These are phyloP conservation scores for Cylloceria caligata DNA, from an alignment of 2,888 invertebrate species.

Conservation along the genomic window DNA sequence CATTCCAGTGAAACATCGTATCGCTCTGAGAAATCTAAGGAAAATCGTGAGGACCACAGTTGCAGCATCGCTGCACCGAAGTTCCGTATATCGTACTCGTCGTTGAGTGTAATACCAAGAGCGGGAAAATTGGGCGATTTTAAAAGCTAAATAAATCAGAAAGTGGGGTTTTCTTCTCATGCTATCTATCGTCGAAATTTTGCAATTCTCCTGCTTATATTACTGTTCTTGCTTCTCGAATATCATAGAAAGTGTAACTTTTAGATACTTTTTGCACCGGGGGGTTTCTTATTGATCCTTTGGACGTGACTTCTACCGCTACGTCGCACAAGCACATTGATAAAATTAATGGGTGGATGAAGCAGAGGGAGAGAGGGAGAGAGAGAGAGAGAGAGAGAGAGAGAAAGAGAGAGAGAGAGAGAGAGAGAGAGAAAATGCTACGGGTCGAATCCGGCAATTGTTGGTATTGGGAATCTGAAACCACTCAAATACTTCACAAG, in stretches of 20 bases:
- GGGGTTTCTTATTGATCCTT: conserved; percentile 80
- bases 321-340: conserved; percentile 73
- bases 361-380: conserved; percentile 22
- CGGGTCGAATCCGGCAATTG: conserved; percentile 15
- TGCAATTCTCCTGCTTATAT: conserved; percentile 34
- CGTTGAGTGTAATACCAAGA: conserved; percentile 32
- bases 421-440: conserved; percentile 25
- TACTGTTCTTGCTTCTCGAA: background rate
- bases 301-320: conserved; percentile 73
- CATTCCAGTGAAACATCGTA: conserved; percentile 52
- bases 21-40: conserved; percentile 45
- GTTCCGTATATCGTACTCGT: conserved; percentile 38
- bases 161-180: conserved; percentile 46
- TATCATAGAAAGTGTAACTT: conserved; percentile 71
- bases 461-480: conserved; percentile 26
- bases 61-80: conserved; percentile 12
- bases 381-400: background rate
- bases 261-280: conserved; percentile 75
- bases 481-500: background rate
- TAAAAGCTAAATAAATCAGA: conserved; percentile 49
- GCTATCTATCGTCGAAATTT: conserved; percentile 53
- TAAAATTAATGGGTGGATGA: conserved; percentile 70
- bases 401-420: conserved; percentile 10
- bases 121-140: conserved; percentile 24
- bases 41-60: conserved; percentile 28